A percentile compares a stretch with the other conserved stretches of the same genome.
Conservation (phyloP, 2,888 invertebrate species). For the Platycnemis pennipes region DNA sequence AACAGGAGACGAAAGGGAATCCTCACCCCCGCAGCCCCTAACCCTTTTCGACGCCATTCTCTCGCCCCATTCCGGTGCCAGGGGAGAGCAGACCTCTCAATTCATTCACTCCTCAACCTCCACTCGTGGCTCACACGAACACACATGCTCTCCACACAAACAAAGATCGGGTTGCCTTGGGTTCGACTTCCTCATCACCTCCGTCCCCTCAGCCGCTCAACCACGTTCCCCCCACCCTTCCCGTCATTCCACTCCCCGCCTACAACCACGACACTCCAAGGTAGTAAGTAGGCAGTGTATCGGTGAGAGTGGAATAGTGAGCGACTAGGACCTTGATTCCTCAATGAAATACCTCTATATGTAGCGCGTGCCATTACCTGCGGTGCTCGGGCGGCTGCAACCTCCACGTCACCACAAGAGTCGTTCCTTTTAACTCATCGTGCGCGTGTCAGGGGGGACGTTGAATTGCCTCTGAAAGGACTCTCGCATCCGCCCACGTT, state of each 20-base stretch:
- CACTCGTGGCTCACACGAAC: not conserved
- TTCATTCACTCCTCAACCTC: not conserved
- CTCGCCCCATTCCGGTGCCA: not conserved
- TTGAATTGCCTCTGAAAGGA: not conserved
- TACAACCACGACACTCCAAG: not conserved
- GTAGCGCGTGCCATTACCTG: not conserved
- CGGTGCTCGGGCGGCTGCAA: not conserved
- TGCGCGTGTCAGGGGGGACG: not conserved
- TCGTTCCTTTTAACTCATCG: not conserved
- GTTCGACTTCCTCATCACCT: slow-evolving; percentile 28
- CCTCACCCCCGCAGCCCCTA: not conserved
- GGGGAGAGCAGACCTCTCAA: not conserved
- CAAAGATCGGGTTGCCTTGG: slow-evolving; percentile 34
- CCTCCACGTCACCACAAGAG: not conserved
- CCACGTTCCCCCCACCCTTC: not conserved
- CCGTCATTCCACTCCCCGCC: not conserved
- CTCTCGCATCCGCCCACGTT: not conserved
- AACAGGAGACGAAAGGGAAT: not conserved
- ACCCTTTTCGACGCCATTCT: not conserved
- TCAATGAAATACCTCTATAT: not conserved
- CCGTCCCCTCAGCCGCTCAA: not conserved
- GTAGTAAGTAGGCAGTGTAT: not conserved
- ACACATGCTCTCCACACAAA: slow-evolving; percentile 19
- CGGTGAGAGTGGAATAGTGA: not conserved
- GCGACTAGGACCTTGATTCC: not conserved